Base-by-base conservation (phyloP, 2,113 vertebrate genomes). In the Microtus ochrogaster region DNA sequence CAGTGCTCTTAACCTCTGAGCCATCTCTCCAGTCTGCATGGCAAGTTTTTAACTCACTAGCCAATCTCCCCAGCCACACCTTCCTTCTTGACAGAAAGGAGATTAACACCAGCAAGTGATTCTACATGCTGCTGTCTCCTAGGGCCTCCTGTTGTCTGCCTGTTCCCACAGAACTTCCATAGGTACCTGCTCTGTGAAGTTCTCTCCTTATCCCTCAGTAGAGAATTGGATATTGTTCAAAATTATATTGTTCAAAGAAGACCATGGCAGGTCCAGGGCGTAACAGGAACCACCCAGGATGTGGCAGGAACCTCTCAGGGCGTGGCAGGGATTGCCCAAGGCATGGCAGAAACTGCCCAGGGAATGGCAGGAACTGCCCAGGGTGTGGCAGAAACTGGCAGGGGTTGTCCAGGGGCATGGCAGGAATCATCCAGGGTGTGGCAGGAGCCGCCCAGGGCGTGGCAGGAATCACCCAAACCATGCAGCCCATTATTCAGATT, bases 131-230 rank as follows among this genome's bases (percentile, higher is more conserved):
- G 0, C 5, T 1, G 10, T 41, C 7, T 3, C 33, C 39, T 12
- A 0, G 0, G 0, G 22, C 14, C 0, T 16, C 28, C 2, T 10
- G 72, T 33, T 3, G 28, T 24, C 2, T 7, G 0, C 30, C 41
- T 3, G 58, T 0, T 1, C 61, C 30, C 11, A 5, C 68, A 8
- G 39, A 49, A 2, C 14, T 52, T n/a, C 82, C 63, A 33, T 30
- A 22, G 66, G 6, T n/a, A 5, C 0, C 0, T 0, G 28, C 47
- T 49, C 12, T n/a, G 1, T 0, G 10, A 36, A 21, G 49, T 44
- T 0, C 33, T 0, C 12, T 44, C 49, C 8, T 24, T 7, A 9
- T 2, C n/a, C 41, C 36, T 44, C 7, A 72, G 41, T n/a, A 10
- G 41, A 13, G 41, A n/a, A 28, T 2, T 21, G 16, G 21, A 39